Evolutionary conservation across 2,113 vertebrate species (phyloP).

Genomic region (Scopus umbretta): DNA sequence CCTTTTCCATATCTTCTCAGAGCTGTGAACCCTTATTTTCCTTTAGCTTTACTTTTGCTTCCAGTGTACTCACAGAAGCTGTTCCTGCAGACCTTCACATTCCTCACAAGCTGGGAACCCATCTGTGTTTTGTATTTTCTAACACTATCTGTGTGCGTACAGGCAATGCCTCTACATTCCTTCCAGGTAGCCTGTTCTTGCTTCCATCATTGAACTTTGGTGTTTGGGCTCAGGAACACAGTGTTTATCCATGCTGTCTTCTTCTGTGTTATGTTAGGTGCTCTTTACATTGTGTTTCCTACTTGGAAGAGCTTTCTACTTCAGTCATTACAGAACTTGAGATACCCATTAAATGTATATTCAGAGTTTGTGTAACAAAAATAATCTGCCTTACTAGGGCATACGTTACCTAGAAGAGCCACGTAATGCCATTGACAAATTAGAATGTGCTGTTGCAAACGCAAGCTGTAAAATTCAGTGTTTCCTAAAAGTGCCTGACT

Average conservation of each 20-base stretch:
- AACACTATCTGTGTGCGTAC: background rate
- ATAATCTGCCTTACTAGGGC: background rate
- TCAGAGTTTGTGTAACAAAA: background rate
- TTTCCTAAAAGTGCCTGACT: background rate
- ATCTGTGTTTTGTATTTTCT: background rate
- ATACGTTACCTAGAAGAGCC: background rate
- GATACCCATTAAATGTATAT: background rate
- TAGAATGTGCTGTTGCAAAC: background rate
- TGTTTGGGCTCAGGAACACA: background rate
- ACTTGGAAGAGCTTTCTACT: background rate
- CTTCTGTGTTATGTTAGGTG: accelerated
- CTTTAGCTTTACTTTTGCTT: background rate
- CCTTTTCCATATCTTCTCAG: background rate
- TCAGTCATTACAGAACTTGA: background rate
- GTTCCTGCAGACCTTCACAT: background rate
- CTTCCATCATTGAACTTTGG: background rate
- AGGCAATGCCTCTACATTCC: background rate
- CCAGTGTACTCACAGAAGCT: background rate
- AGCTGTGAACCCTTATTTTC: background rate
- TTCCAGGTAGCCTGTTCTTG: background rate
- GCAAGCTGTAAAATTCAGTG: background rate
- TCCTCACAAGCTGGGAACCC: background rate
- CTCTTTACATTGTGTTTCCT: background rate
- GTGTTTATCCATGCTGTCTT: background rate
- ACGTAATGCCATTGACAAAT: background rate